Conservation (phyloP, 2,888 invertebrate species). For the Polymixis flavicincta region DNA sequence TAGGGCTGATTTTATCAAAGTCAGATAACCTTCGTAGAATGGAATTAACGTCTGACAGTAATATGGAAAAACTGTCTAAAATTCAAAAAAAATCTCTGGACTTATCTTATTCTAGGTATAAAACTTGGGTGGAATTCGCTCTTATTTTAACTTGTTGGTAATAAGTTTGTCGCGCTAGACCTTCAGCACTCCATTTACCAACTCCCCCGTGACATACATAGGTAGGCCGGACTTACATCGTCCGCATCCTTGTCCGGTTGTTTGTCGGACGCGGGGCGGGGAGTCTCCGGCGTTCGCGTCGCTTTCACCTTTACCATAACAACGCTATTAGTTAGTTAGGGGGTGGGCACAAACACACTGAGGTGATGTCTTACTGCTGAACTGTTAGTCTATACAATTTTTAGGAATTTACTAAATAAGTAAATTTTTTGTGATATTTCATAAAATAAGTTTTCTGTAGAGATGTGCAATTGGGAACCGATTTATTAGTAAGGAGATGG, state of each 20-base stretch:
- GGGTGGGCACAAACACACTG: conserved; percentile 26
- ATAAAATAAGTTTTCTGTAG: too few species aligned
- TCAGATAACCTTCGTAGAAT: too few species aligned
- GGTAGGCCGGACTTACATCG: conserved; percentile 77
- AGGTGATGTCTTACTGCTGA: conserved; percentile 43
- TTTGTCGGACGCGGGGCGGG: conserved; percentile 85
- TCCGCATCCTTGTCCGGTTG: conserved; percentile 71
- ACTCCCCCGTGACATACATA: conserved; percentile 14
- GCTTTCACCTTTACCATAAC: conserved; percentile 82
- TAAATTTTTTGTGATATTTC: too few species aligned
- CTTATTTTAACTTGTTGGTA: background rate
- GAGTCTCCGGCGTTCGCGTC: conserved; percentile 89
- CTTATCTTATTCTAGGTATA: too few species aligned
- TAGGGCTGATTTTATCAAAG: too few species aligned
- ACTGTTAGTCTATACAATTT: background rate
- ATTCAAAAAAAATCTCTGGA: too few species aligned
- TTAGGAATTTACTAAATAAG: too few species aligned
- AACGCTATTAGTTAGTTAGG: conserved; percentile 60
- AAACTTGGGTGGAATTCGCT: too few species aligned
- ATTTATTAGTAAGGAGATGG: too few species aligned
- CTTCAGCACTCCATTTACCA: conserved; percentile 16
- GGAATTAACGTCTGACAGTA: too few species aligned
- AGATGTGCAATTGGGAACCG: too few species aligned
- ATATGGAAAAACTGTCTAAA: too few species aligned
- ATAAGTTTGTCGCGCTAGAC: background rate